phyloP scores from a whole-genome alignment of 2,113 vertebrate genomes.

The Synodontis membranacea region DNA sequence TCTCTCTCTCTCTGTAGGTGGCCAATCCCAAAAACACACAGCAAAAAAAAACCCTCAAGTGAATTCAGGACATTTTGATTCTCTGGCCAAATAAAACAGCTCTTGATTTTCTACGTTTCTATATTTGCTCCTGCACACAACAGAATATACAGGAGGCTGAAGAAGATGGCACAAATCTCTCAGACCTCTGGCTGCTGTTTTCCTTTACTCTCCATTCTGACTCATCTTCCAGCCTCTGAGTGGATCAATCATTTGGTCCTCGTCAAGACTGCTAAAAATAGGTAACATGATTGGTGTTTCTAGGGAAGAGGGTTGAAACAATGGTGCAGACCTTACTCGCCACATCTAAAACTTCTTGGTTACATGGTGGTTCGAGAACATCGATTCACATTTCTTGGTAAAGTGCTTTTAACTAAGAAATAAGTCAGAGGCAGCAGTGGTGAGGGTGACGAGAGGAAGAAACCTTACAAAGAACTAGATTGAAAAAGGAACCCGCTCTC shows the following conservation, averaged over 20 bases:
- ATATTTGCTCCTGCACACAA: background rate
- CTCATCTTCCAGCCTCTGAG: slow-evolving; percentile 23
- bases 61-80: slow-evolving; percentile 12
- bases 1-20: slow-evolving; percentile 11
- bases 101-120: background rate
- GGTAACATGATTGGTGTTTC: slow-evolving; percentile 6
- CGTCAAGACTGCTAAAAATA: slow-evolving; percentile 30
- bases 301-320: background rate
- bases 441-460: background rate
- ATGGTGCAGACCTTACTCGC: background rate
- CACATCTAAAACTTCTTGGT: background rate
- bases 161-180: background rate
- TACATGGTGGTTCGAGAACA: background rate
- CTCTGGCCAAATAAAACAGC: background rate
- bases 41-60: slow-evolving; percentile 4
- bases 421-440: background rate
- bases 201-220: slow-evolving; percentile 11
- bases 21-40: background rate
- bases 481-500: background rate
- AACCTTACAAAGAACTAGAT: background rate
- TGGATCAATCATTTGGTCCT: slow-evolving; percentile 39
- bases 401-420: background rate
- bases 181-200: background rate
- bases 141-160: background rate
- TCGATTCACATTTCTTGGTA: background rate